These are phyloP conservation scores for Lethrus apterus DNA, from an alignment of 1,140 invertebrate species.

Conservation along the genomic window DNA sequence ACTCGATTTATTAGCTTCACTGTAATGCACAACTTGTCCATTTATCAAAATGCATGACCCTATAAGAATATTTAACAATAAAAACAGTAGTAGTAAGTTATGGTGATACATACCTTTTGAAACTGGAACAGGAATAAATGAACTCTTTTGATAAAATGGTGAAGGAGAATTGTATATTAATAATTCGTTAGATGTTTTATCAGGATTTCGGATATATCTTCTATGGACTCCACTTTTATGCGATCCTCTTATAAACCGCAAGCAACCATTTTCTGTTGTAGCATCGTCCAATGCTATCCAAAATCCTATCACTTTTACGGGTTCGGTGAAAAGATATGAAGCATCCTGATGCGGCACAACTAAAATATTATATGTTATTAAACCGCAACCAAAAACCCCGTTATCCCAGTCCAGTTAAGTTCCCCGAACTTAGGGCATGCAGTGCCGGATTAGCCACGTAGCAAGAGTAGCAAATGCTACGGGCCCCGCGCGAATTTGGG, in stretches of 20 bases:
- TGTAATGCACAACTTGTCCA: slow-evolving; percentile 89
- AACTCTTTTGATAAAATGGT: slow-evolving; percentile 64
- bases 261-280: slow-evolving; percentile 86
- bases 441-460: no score
- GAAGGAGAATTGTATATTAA: slow-evolving; percentile 59
- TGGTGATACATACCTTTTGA: slow-evolving; percentile 56
- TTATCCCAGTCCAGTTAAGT: no score
- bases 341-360: slow-evolving; percentile 83
- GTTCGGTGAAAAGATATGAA: slow-evolving; percentile 78
- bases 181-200: slow-evolving; percentile 52
- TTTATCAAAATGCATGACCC: slow-evolving; percentile 85
- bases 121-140: slow-evolving; percentile 73
- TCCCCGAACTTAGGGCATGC: no score
- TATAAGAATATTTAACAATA: slow-evolving; percentile 41
- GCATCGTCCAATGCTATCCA: slow-evolving; percentile 95
- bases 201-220: slow-evolving; percentile 63
- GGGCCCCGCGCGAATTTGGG: no score
- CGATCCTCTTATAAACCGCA: slow-evolving; percentile 87
- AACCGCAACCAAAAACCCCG: neutral
- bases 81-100: slow-evolving; percentile 5
- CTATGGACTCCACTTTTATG: slow-evolving; percentile 75
- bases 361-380: slow-evolving; percentile 35
- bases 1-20: slow-evolving; percentile 74
- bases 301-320: slow-evolving; percentile 68
- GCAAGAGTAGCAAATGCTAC: no score